A percentile compares a stretch with the other conserved stretches of the same genome.
Conservation (phyloP, 2,113 vertebrate genomes). For the Lophotis ruficrista region DNA sequence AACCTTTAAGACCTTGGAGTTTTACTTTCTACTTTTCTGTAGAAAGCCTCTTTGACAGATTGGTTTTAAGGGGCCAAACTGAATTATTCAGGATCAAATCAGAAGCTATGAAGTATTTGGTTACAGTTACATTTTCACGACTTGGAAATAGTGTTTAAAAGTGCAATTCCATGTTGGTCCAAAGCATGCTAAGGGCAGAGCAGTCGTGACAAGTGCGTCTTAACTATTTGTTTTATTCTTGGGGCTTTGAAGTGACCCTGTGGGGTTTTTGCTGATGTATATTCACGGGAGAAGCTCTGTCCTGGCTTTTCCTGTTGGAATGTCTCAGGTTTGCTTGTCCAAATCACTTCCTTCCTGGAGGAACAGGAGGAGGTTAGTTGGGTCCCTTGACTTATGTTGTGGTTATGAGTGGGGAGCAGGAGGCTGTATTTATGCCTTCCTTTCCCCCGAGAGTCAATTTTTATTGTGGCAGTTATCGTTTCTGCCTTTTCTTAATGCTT, state of each 20-base stretch:
- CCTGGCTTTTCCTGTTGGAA: not conserved
- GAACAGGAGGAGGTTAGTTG: not conserved
- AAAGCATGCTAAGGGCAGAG: not conserved
- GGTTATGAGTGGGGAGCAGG: not conserved
- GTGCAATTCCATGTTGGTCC: not conserved
- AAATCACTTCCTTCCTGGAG: not conserved
- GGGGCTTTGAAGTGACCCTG: not conserved
- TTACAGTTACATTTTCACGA: not conserved
- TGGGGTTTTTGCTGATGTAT: not conserved
- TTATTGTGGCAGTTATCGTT: not conserved
- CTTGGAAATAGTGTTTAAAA: not conserved
- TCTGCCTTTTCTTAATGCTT: not conserved
- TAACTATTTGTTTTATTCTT: not conserved
- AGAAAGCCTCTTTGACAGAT: slow-evolving; percentile 72
- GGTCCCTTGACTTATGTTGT: not conserved
- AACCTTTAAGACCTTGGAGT: slow-evolving; percentile 30
- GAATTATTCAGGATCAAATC: not conserved
- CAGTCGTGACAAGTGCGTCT: not conserved
- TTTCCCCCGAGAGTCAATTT: not conserved
- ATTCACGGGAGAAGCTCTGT: not conserved
- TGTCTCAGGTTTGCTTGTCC: not conserved
- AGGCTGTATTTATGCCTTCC: not conserved
- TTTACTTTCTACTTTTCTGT: slow-evolving; percentile 52
- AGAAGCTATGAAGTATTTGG: not conserved
- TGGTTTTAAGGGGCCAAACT: not conserved